Evolutionary conservation across 2,888 invertebrate genomes (phyloP).

Genomic region (Hoplodrina ambigua): DNA sequence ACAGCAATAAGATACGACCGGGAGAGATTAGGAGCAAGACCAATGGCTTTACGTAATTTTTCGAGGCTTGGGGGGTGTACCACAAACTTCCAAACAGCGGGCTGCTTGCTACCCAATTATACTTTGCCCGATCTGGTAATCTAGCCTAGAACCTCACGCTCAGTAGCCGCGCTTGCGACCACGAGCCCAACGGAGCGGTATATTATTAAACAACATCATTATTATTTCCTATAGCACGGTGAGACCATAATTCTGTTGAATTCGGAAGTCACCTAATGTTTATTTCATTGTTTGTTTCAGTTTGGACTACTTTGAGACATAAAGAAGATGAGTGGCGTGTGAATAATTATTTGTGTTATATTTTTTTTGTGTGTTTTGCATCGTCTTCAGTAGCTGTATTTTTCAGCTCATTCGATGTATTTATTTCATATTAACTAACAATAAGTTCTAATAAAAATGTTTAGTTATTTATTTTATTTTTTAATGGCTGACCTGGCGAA

Average conservation of each 20-base stretch:
- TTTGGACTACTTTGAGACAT: slow-evolving; percentile 53
- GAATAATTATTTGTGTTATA: neutral
- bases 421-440: neutral
- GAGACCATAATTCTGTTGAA: neutral
- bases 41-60: no score
- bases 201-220: neutral
- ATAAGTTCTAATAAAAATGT: slow-evolving; percentile 3
- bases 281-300: slow-evolving; percentile 53
- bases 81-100: no score
- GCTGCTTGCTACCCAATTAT: no score
- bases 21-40: no score
- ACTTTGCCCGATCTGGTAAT: no score
- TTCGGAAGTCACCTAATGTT: neutral
- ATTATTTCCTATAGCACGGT: neutral
- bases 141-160: no score
- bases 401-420: neutral
- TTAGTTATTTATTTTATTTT: neutral
- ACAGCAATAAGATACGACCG: no score
- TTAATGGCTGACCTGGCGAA: no score
- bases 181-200: neutral
- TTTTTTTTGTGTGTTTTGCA: slow-evolving; percentile 1
- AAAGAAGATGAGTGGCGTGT: neutral
- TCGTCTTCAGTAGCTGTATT: neutral
- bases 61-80: no score
- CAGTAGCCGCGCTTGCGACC: neutral